Evolutionary conservation across 2,797 vertebrate genomes (phyloP), one percentile per base, ranked within the genome.

Genomic region (Cossypha niveicapilla): DNA sequence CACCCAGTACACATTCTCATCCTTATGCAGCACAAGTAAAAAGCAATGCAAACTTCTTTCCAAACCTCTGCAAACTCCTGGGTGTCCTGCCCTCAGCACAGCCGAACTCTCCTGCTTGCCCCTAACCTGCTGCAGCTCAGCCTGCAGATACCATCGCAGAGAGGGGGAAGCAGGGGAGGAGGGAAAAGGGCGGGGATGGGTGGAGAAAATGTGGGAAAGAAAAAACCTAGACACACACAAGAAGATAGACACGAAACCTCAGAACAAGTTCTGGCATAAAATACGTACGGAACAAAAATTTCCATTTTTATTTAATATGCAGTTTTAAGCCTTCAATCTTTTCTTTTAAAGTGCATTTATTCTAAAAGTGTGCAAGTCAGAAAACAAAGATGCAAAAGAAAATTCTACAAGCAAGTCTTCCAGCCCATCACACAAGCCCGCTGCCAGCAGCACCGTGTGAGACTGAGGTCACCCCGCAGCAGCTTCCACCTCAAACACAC

Each of bases 41-140:
- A 92, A 80, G 53, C 51, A 78, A 92, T 0, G 17, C 41, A 65
- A 67, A 70, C 71, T 84, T 88, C 79, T 91, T 82, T 73, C 73
- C 88, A 90, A 88, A 88, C 54, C 79, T 90, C 91, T 57, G 41
- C 81, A 54, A 73, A 42, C 34, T 94, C 60, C 88, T 28, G n/a
- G 62, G 18, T 62, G 56, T 88, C 57, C 85, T 57, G 57, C 39
- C 63, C 32, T 37, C 80, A 60, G 91, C 19, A 39, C 71, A 85
- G 68, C 45, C 3, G 0, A 75, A 44, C 58, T 25, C 51, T 73
- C 28, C 76, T 82, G 60, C 63, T 34, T 42, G 53, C 6, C 87
- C 89, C 61, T 45, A 30, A 45, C 75, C 60, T 56, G 63, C 74
- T 74, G 81, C 77, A 85, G 76, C 27, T 48, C 34, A 13, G 68